These are phyloP conservation scores for Uropetala carovei DNA, from an alignment of 2,888 invertebrate species.

Conservation along the genomic window DNA sequence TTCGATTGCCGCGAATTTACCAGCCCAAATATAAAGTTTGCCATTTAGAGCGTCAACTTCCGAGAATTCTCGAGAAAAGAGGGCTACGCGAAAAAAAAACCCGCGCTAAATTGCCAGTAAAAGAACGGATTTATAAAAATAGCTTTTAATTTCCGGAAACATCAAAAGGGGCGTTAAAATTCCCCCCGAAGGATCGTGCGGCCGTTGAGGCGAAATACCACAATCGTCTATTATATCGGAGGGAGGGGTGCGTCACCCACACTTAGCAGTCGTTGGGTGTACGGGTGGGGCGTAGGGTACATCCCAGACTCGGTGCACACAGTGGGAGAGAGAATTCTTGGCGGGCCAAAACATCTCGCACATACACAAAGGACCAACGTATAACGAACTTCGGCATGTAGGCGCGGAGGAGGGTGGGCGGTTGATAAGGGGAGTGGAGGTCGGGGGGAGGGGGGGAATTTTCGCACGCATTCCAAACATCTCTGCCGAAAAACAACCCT, in stretches of 20 bases:
- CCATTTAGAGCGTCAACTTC: neutral
- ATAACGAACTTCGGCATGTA: conserved; percentile 21
- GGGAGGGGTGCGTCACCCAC: neutral
- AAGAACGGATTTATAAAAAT: neutral
- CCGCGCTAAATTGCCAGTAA: neutral
- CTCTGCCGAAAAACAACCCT: neutral
- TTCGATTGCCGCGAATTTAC: neutral
- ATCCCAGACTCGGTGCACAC: too few species aligned
- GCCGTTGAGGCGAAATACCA: conserved; percentile 2
- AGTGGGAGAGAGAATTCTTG: neutral
- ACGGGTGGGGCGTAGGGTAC: too few species aligned
- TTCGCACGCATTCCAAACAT: conserved; percentile 43
- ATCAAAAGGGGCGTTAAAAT: neutral
- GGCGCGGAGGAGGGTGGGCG: neutral
- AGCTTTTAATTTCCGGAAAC: neutral
- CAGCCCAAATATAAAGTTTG: neutral
- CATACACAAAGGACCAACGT: conserved; percentile 19
- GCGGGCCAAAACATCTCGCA: conserved; percentile 11
- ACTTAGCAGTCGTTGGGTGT: too few species aligned
- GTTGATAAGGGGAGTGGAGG: neutral
- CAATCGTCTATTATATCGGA: neutral
- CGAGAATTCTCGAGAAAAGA: neutral
- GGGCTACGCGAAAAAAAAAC: neutral
- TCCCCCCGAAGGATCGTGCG: neutral
- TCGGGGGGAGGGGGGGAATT: neutral